Evolutionary conservation across 2,113 vertebrate species (phyloP).

Genomic region (Urocolius indicus): DNA sequence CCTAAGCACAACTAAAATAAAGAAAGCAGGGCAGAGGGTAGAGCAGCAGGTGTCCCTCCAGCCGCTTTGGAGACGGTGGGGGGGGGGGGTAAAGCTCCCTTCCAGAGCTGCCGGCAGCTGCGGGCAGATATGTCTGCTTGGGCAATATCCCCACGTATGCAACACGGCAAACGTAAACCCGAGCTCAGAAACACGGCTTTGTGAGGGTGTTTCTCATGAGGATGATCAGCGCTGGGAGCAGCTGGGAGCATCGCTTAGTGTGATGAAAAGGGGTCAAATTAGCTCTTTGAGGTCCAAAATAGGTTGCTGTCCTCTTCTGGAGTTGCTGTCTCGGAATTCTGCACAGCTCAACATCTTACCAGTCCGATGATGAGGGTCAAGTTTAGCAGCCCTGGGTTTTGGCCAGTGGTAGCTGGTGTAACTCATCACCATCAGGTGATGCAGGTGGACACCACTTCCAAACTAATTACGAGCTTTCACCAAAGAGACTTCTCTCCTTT

Average conservation of each 20-base stretch:
- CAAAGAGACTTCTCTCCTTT: neutral
- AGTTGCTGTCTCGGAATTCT: neutral
- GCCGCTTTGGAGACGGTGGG: neutral
- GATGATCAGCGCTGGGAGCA: neutral
- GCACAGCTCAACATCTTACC: accelerated
- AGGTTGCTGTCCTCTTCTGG: neutral
- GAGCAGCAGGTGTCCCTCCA: neutral
- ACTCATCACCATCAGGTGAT: neutral
- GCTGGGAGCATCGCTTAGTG: no score
- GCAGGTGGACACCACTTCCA: neutral
- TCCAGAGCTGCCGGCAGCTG: no score
- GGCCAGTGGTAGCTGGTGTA: neutral
- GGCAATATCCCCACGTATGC: neutral
- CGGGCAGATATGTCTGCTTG: neutral
- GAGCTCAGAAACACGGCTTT: neutral
- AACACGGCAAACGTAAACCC: neutral
- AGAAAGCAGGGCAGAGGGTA: no score
- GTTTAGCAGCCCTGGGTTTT: neutral
- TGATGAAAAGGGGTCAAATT: neutral
- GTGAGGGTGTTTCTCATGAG: neutral
- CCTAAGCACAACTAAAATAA: neutral
- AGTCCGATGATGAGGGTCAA: neutral
- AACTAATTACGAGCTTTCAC: neutral
- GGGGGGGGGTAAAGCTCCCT: neutral
- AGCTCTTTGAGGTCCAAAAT: neutral